Evolutionary conservation across 2,113 vertebrate species (phyloP).

Genomic region (Prunella fulvescens): DNA sequence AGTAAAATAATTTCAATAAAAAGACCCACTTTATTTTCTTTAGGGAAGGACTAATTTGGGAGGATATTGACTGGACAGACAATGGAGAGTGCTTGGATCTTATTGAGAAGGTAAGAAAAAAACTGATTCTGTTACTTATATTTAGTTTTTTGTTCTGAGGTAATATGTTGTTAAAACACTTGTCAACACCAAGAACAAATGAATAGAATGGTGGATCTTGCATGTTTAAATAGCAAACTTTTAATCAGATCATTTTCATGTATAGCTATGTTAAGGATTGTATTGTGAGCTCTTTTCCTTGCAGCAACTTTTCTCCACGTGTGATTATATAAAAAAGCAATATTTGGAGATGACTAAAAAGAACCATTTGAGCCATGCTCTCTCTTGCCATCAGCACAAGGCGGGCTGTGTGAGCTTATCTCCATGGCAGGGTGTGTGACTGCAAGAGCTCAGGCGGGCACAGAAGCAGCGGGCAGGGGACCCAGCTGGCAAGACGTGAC

Average conservation of each 20-base stretch:
- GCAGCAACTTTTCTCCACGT: not conserved
- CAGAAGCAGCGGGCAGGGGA: not conserved
- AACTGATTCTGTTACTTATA: not conserved
- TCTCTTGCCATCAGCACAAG: not conserved
- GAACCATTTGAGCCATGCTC: not conserved
- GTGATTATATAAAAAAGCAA: not conserved
- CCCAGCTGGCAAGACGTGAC: not conserved
- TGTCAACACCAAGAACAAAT: not conserved
- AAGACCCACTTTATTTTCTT: not conserved
- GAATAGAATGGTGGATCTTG: not conserved
- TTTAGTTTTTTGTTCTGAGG: not conserved
- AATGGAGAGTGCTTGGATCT: conserved; percentile 96
- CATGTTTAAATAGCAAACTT: not conserved
- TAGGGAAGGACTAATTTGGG: conserved; percentile 94
- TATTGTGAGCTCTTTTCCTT: not conserved
- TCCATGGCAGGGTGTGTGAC: not conserved
- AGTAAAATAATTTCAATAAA: not conserved
- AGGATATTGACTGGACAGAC: conserved; percentile 96
- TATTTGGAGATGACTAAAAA: not conserved
- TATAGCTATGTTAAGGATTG: not conserved
- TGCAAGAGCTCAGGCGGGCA: rapidly evolving
- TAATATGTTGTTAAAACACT: not conserved
- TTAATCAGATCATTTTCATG: not conserved
- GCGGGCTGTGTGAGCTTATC: rapidly evolving
- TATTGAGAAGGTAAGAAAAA: conserved; percentile 89